phyloP scores from a whole-genome alignment of 1,140 invertebrate species.

The Pentalonia nigronervosa region DNA sequence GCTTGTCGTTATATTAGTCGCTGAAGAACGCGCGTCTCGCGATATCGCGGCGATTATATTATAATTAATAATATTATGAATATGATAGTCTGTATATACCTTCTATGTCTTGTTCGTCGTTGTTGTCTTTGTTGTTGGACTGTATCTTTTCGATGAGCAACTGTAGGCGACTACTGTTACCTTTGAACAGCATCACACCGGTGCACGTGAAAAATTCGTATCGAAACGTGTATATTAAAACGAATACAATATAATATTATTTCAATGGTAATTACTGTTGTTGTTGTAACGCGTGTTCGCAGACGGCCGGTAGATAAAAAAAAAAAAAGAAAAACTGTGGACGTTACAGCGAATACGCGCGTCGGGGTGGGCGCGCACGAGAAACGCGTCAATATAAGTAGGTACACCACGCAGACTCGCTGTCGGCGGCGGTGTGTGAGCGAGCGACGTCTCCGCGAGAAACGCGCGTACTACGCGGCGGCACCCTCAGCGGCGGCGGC shows the following conservation, averaged over 20 bases:
- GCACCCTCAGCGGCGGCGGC: conserved; percentile 15
- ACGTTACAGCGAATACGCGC: not conserved
- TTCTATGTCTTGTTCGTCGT: conserved; percentile 55
- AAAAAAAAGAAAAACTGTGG: not conserved
- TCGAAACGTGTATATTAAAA: too few species aligned
- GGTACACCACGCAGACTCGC: not conserved
- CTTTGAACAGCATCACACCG: conserved; percentile 57
- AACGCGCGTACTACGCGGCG: not conserved
- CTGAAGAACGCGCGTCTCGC: not conserved
- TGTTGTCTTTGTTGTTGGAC: conserved; percentile 48
- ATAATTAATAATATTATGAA: not conserved
- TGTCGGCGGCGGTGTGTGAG: not conserved
- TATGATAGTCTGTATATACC: not conserved
- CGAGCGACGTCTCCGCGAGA: not conserved
- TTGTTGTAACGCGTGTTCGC: too few species aligned
- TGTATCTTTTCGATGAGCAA: conserved; percentile 58
- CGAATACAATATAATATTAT: too few species aligned
- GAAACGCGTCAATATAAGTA: not conserved
- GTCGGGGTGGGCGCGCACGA: not conserved
- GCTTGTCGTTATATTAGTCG: not conserved
- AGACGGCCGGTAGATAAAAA: not conserved
- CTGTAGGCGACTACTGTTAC: conserved; percentile 58
- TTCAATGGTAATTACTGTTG: too few species aligned
- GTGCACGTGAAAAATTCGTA: not conserved
- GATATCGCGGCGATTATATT: too few species aligned